phyloP scores from a whole-genome alignment of 2,797 vertebrate species.

The Tapirus indicus region DNA sequence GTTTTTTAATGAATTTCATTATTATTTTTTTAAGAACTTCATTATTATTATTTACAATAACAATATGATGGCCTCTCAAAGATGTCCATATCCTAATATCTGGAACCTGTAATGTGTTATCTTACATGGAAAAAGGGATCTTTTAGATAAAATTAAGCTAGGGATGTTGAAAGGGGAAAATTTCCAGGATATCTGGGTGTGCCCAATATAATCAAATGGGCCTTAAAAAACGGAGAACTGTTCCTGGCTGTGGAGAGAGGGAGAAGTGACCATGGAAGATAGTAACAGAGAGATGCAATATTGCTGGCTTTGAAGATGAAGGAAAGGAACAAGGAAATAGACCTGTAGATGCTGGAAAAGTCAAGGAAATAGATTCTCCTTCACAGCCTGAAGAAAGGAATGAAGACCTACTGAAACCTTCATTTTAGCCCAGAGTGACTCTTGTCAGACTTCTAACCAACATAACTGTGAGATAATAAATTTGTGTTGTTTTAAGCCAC shows the following conservation, averaged over 20 bases:
- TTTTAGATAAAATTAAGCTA: neutral
- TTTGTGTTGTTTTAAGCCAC: neutral
- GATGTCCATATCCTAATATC: neutral
- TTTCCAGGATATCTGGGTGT: neutral
- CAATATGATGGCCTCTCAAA: neutral
- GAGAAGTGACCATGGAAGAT: neutral
- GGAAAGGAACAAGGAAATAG: neutral
- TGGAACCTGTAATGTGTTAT: neutral
- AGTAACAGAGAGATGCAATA: neutral
- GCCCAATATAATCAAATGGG: neutral
- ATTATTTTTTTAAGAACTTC: neutral
- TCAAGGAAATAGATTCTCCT: neutral
- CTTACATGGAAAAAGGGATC: neutral
- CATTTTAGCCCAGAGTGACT: neutral
- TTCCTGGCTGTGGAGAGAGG: neutral
- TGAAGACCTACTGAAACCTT: neutral
- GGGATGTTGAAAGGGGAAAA: neutral
- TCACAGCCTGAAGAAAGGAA: neutral
- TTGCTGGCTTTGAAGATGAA: neutral
- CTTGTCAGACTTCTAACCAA: neutral
- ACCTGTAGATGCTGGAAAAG: neutral
- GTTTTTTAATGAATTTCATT: neutral
- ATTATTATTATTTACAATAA: neutral
- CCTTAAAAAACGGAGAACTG: neutral
- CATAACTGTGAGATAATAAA: neutral